Evolutionary conservation across 2,797 vertebrate species (phyloP).

Genomic region (Paramormyrops hopkinsi): DNA sequence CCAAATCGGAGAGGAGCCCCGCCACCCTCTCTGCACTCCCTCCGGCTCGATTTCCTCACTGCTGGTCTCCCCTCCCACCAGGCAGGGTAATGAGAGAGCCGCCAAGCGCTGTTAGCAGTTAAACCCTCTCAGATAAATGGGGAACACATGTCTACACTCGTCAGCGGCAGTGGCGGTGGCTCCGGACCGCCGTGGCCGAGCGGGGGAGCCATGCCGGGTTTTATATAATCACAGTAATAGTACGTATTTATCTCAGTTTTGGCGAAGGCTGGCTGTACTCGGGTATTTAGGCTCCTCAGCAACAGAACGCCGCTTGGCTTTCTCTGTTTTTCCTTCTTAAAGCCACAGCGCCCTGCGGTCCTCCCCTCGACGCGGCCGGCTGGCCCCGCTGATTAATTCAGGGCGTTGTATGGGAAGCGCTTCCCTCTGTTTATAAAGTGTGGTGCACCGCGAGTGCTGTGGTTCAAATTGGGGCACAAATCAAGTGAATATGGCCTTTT

Average conservation of each 20-base stretch:
- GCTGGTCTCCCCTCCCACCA: constrained; percentile 67
- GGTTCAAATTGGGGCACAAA: constrained; percentile 30
- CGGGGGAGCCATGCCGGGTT: constrained; percentile 53
- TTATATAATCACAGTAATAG: constrained; percentile 78
- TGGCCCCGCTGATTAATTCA: constrained; percentile 72
- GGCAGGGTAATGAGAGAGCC: constrained; percentile 79
- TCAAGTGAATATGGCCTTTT: constrained; percentile 31
- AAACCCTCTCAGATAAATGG: constrained; percentile 57
- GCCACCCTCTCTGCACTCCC: constrained; percentile 18
- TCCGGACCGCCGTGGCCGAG: constrained; percentile 66
- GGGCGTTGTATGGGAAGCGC: constrained; percentile 57
- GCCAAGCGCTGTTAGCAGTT: constrained; percentile 63
- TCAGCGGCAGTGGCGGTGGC: constrained; percentile 74
- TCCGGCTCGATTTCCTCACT: constrained; percentile 28
- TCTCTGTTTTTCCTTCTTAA: constrained; percentile 36
- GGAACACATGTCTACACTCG: constrained; percentile 80
- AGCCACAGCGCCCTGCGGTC: constrained; percentile 68
- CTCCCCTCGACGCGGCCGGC: constrained; percentile 60
- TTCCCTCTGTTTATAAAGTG: constrained; percentile 63
- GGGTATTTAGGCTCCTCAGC: constrained; percentile 75
- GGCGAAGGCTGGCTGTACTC: constrained; percentile 69
- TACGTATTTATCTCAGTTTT: constrained; percentile 83
- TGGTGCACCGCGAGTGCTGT: constrained; percentile 34
- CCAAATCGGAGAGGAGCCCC: background rate
- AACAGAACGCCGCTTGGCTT: constrained; percentile 68